These are phyloP conservation scores for Olivierus martensii DNA, from an alignment of 1,140 invertebrate genomes.

Conservation along the genomic window DNA sequence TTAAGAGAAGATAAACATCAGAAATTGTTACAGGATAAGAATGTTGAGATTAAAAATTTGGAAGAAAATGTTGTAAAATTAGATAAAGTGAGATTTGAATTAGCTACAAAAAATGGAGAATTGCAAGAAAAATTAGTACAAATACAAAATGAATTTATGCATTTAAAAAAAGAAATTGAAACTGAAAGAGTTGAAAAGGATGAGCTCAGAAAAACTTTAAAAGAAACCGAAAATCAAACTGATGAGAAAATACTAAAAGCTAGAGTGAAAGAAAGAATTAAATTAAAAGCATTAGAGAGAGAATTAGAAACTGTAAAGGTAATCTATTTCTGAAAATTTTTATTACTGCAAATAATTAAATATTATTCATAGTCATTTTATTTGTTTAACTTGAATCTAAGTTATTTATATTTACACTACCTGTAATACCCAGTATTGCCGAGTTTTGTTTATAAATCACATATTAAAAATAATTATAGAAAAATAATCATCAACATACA, in stretches of 20 bases:
- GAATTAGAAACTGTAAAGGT: constrained; percentile 54
- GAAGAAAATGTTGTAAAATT: constrained; percentile 14
- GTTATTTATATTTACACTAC: too few species aligned
- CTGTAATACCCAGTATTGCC: too few species aligned
- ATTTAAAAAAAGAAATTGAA: constrained; percentile 11
- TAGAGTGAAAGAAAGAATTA: constrained; percentile 60
- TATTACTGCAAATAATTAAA: too few species aligned
- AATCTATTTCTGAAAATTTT: constrained; percentile 21
- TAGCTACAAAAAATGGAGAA: constrained; percentile 39
- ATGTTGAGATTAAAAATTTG: constrained; percentile 33
- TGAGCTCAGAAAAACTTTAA: constrained; percentile 49
- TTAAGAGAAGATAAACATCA: constrained; percentile 27
- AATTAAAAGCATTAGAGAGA: constrained; percentile 68
- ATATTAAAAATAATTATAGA: too few species aligned
- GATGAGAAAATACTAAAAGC: constrained; percentile 49
- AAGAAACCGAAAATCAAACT: constrained; percentile 56
- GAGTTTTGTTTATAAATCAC: too few species aligned
- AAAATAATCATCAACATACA: too few species aligned
- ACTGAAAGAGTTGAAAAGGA: constrained; percentile 37
- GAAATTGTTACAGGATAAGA: constrained; percentile 22
- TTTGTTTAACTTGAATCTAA: too few species aligned
- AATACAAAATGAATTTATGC: constrained; percentile 11
- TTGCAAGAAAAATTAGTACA: constrained; percentile 39
- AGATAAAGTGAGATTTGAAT: constrained; percentile 38
- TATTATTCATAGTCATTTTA: too few species aligned